Percentiles rank a stretch among this genome's conserved stretches.
Conservation (phyloP, 2,797 vertebrate genomes). For the Pseudochirops cupreus region DNA sequence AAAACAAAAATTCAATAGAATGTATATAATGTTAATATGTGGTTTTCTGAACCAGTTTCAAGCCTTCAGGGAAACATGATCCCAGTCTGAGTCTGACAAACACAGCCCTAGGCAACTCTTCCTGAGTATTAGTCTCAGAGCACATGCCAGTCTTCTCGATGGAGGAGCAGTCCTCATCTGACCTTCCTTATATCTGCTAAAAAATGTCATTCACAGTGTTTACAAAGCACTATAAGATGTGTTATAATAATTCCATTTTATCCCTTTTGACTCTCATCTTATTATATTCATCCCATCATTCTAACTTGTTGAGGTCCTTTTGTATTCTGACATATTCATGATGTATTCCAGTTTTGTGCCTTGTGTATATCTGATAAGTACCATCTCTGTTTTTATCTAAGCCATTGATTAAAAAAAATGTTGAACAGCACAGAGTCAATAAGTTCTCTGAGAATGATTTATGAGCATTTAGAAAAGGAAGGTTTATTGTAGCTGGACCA, state of each 20-base stretch:
- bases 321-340: background rate
- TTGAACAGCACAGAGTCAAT: background rate
- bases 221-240: background rate
- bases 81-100: background rate
- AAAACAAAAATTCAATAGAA: background rate
- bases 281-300: background rate
- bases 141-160: background rate
- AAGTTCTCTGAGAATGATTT: background rate
- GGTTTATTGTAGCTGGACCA: background rate
- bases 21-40: background rate
- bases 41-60: background rate
- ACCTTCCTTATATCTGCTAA: background rate
- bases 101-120: background rate
- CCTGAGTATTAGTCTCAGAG: background rate
- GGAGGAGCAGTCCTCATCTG: background rate
- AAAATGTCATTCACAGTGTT: background rate
- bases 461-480: background rate
- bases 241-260: background rate
- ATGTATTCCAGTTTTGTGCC: background rate
- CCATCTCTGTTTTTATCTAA: constrained; percentile 9
- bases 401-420: constrained; percentile 4
- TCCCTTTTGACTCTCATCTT: background rate
- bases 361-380: background rate
- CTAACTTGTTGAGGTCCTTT: background rate
- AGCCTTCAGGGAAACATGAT: background rate